These are phyloP conservation scores for Euura lappo DNA, from an alignment of 1,140 invertebrate genomes.

Conservation along the genomic window DNA sequence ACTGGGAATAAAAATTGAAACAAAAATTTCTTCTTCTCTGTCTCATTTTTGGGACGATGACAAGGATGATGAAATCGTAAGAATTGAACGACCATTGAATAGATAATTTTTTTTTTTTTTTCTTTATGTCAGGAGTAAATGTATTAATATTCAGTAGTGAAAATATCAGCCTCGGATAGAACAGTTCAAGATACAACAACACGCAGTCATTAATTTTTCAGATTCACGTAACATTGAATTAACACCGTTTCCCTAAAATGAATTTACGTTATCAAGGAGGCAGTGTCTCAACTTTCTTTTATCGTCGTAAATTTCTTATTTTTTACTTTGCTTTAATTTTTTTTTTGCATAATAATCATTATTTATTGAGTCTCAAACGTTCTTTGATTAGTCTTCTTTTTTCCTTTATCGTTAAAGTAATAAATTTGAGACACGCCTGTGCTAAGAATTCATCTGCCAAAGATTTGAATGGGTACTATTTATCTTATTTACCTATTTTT, in stretches of 20 bases:
- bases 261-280: constrained; percentile 14
- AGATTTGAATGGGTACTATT: not conserved
- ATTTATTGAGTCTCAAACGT: too few relatives aligned
- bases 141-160: constrained; percentile 36
- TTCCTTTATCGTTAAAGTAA: too few relatives aligned
- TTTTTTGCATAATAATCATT: not conserved
- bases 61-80: not conserved
- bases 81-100: not conserved
- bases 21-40: too few relatives aligned
- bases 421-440: constrained; percentile 1
- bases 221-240: constrained; percentile 36
- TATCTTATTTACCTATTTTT: too few relatives aligned
- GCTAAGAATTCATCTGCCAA: not conserved
- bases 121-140: constrained; percentile 27
- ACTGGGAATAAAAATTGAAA: too few relatives aligned
- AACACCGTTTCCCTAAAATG: constrained; percentile 31
- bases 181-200: constrained; percentile 27
- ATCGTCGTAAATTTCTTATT: too few relatives aligned
- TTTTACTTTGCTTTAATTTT: not conserved
- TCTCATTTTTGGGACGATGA: not conserved
- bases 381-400: too few relatives aligned
- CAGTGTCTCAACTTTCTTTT: constrained; percentile 24
- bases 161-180: constrained; percentile 35
- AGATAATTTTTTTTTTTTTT: too few relatives aligned
- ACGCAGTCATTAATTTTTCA: constrained; percentile 34